Evolutionary conservation across 2,797 vertebrate genomes (phyloP).

Genomic region (Sorex maritimensis): DNA sequence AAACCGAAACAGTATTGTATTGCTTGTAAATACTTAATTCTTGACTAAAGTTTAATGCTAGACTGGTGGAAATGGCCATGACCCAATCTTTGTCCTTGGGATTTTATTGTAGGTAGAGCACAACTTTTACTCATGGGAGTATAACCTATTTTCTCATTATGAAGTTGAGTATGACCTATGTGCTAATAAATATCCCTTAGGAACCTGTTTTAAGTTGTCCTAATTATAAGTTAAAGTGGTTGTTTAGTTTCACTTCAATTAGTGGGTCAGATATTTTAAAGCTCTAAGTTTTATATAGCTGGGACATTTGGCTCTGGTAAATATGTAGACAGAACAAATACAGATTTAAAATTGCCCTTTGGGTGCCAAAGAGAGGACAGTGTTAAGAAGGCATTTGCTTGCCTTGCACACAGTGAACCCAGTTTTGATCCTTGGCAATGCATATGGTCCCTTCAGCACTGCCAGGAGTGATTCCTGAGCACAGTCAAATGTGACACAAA

Average conservation of each 20-base stretch:
- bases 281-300: background rate
- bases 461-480: too few species aligned
- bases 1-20: too few species aligned
- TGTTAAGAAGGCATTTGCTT: too few species aligned
- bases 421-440: too few species aligned
- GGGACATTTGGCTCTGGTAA: constrained; percentile 4
- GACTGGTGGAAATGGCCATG: background rate
- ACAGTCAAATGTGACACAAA: too few species aligned
- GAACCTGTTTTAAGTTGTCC: constrained; percentile 34
- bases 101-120: background rate
- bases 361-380: too few species aligned
- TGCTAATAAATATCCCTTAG: background rate
- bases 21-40: background rate
- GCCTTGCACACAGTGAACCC: too few species aligned
- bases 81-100: background rate
- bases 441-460: too few species aligned
- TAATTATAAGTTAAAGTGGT: constrained; percentile 37
- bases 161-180: background rate
- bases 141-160: constrained; percentile 34
- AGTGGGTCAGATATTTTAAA: constrained; percentile 60
- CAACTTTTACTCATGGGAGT: background rate
- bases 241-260: constrained; percentile 38
- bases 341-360: too few species aligned
- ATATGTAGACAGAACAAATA: background rate
- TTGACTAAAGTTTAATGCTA: background rate